Percentiles rank a stretch among this genome's conserved stretches.
Evolutionary conservation across 1,140 invertebrate species (phyloP).

Genomic region (Sesamia nonagrioides): DNA sequence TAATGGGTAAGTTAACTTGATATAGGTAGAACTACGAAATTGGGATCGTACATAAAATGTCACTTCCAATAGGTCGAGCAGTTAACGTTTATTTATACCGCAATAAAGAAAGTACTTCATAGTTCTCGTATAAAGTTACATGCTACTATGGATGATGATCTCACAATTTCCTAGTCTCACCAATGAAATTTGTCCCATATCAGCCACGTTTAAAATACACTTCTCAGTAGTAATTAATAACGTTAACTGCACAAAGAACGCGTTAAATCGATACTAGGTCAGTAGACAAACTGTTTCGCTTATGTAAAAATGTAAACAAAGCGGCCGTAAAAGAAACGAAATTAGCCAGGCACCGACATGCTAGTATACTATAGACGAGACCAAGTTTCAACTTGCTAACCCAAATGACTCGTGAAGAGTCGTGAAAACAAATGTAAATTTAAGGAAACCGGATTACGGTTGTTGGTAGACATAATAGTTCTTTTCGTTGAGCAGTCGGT

Average conservation of each 20-base stretch:
- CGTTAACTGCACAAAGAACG: conserved; percentile 34
- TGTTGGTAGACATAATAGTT: conserved; percentile 45
- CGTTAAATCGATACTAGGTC: conserved; percentile 62
- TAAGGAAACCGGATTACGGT: conserved; percentile 44
- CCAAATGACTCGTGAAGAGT: conserved; percentile 35
- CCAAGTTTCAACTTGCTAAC: conserved; percentile 41
- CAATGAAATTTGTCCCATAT: conserved; percentile 17
- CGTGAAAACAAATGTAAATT: conserved; percentile 47
- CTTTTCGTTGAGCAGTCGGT: conserved; percentile 28
- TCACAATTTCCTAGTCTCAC: background rate
- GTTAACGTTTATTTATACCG: conserved; percentile 38
- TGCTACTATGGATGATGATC: conserved; percentile 25
- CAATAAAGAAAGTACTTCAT: conserved; percentile 36
- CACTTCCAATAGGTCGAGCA: conserved; percentile 28
- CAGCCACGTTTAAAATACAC: conserved; percentile 1
- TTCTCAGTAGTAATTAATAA: conserved; percentile 28
- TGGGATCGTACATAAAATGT: conserved; percentile 36
- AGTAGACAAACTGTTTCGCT: conserved; percentile 61
- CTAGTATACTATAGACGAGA: conserved; percentile 52
- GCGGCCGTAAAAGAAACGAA: conserved; percentile 65
- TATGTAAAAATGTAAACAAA: conserved; percentile 67
- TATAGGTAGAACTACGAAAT: conserved; percentile 29
- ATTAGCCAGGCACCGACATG: conserved; percentile 61
- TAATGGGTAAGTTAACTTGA: conserved; percentile 17
- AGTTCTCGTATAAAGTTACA: conserved; percentile 24